These are phyloP conservation scores for Phrixothrix hirtus DNA, from an alignment of 2,888 invertebrate species.

Conservation along the genomic window DNA sequence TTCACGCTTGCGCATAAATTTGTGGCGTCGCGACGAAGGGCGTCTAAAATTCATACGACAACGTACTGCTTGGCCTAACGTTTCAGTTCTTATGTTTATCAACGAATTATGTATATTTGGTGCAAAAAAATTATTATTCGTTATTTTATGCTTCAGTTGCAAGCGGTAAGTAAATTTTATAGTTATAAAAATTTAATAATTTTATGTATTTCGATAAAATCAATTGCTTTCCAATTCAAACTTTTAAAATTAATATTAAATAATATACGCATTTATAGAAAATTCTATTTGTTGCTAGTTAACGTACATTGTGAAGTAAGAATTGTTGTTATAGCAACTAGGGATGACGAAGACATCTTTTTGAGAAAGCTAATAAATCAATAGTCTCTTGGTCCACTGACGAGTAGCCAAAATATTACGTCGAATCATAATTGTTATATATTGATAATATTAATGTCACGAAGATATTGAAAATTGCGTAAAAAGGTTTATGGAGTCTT, in stretches of 20 bases:
- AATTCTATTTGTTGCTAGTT: neutral
- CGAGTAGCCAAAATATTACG: too few species aligned
- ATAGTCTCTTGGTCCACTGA: too few species aligned
- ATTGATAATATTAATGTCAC: too few species aligned
- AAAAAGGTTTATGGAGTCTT: too few species aligned
- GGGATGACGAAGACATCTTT: slow-evolving; percentile 20
- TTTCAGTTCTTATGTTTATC: slow-evolving; percentile 35
- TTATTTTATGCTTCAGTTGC: slow-evolving; percentile 19
- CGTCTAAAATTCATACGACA: slow-evolving; percentile 25
- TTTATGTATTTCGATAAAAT: neutral
- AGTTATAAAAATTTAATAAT: neutral
- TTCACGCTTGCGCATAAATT: slow-evolving; percentile 26
- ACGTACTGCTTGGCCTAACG: slow-evolving; percentile 37
- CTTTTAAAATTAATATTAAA: too few species aligned
- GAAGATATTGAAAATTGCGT: too few species aligned
- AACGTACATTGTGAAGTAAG: neutral
- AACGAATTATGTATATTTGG: slow-evolving; percentile 36
- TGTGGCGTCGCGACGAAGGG: slow-evolving; percentile 26
- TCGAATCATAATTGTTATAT: too few species aligned
- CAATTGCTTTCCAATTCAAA: neutral
- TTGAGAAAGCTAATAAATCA: slow-evolving; percentile 20
- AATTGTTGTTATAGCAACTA: slow-evolving; percentile 19
- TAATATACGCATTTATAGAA: too few species aligned
- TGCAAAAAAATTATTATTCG: slow-evolving; percentile 24
- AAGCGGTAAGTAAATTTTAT: slow-evolving; percentile 17